Conservation (phyloP, 2,888 invertebrate species). For the Nomada flava region DNA sequence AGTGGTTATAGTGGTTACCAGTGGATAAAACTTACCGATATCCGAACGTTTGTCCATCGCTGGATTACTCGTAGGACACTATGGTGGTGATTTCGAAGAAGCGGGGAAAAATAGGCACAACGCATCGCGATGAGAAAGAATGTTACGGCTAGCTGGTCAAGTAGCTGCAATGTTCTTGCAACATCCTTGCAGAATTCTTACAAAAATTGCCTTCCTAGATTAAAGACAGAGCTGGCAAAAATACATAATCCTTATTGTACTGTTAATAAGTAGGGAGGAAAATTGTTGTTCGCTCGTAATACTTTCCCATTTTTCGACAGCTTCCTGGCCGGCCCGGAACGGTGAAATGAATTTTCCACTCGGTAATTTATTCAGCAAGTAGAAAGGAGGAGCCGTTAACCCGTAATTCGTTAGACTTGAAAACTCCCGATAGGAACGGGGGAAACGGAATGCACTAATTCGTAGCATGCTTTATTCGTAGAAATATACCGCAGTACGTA, state of each 20-base stretch:
- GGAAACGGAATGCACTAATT: conserved; percentile 3
- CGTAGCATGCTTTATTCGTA: conserved; percentile 10
- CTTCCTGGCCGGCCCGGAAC: background rate
- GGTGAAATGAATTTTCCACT: background rate
- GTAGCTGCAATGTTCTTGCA: background rate
- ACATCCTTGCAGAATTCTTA: background rate
- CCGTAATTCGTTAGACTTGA: conserved; percentile 27
- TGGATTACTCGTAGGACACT: too few relatives aligned
- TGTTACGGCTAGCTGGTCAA: background rate
- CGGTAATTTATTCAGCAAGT: conserved; percentile 36
- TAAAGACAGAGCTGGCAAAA: background rate
- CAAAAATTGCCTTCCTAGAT: background rate
- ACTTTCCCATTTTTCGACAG: conserved; percentile 17
- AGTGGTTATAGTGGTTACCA: background rate
- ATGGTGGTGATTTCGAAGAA: too few relatives aligned
- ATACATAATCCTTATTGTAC: background rate
- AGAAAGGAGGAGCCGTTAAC: conserved; percentile 22
- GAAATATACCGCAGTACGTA: conserved; percentile 25
- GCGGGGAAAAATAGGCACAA: background rate
- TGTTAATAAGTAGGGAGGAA: conserved; percentile 18
- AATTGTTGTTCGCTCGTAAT: background rate
- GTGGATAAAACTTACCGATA: background rate
- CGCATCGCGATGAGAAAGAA: conserved; percentile 22
- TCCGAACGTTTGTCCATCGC: background rate
- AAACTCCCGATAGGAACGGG: conserved; percentile 14